Conservation (phyloP, 2,113 vertebrate genomes). For the Pseudorasbora parva region DNA sequence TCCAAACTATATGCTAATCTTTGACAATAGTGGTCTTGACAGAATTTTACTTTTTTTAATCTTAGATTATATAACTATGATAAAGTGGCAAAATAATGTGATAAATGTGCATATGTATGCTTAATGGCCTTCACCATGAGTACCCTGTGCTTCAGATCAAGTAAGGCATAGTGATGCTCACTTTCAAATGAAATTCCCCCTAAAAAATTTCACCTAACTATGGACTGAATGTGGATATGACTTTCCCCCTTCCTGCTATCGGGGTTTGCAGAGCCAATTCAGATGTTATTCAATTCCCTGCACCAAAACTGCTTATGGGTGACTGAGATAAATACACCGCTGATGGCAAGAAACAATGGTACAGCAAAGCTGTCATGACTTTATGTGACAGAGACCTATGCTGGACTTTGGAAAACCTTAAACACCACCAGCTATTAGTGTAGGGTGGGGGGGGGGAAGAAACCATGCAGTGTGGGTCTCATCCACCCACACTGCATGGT, state of each 20-base stretch:
- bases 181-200: neutral
- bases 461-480: neutral
- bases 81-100: neutral
- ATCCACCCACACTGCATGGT: neutral
- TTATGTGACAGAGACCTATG: neutral
- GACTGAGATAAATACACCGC: neutral
- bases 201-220: neutral
- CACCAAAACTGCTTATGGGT: conserved; percentile 7
- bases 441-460: neutral
- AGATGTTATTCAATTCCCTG: neutral
- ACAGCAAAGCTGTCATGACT: neutral
- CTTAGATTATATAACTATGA: too few species aligned
- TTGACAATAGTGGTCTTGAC: too few species aligned
- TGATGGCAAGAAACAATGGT: neutral
- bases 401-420: neutral
- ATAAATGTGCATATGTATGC: neutral
- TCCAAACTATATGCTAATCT: too few species aligned
- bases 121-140: neutral
- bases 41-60: too few species aligned
- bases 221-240: neutral
- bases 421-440: neutral
- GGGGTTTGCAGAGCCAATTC: neutral
- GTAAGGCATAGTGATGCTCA: neutral
- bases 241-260: neutral
- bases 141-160: neutral